phyloP scores from a whole-genome alignment of 2,888 invertebrate species.

The Corythucha ciliata region DNA sequence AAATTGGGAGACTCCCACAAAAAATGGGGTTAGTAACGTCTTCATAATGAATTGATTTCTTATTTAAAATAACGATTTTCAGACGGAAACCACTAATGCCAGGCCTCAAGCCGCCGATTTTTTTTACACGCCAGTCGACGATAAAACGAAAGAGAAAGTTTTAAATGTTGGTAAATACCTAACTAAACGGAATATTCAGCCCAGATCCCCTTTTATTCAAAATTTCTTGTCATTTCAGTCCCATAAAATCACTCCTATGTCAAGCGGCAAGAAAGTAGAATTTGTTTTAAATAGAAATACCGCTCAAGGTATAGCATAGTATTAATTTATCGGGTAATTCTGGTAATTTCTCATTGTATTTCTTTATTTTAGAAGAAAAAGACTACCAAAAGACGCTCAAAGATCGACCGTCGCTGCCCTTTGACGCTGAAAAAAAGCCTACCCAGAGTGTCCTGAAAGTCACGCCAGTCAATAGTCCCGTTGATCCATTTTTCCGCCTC shows the following conservation, averaged over 20 bases:
- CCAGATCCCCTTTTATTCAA: too few relatives aligned
- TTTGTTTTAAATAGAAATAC: slow-evolving; percentile 33
- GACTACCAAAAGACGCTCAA: slow-evolving; percentile 63
- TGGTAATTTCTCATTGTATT: neutral
- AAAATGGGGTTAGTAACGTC: too few relatives aligned
- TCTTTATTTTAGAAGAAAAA: slow-evolving; percentile 24
- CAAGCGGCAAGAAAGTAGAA: slow-evolving; percentile 49
- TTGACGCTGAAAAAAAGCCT: slow-evolving; percentile 59
- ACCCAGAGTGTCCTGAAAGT: slow-evolving; percentile 61
- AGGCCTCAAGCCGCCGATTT: too few relatives aligned
- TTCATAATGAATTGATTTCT: too few relatives aligned
- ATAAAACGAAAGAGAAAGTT: too few relatives aligned
- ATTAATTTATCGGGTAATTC: slow-evolving; percentile 1
- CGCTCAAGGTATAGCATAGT: slow-evolving; percentile 41
- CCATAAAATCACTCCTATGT: slow-evolving; percentile 20
- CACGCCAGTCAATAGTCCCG: slow-evolving; percentile 55
- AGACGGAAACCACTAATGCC: neutral
- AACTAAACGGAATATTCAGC: too few relatives aligned
- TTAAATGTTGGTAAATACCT: too few relatives aligned
- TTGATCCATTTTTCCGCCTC: slow-evolving; percentile 76
- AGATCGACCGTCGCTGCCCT: slow-evolving; percentile 65
- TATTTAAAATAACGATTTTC: neutral
- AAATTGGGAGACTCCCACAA: neutral
- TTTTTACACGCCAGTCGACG: too few relatives aligned
- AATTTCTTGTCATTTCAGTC: too few relatives aligned